These are phyloP conservation scores for Acanthochromis polyacanthus DNA, from an alignment of 2,113 vertebrate genomes.

Conservation along the genomic window DNA sequence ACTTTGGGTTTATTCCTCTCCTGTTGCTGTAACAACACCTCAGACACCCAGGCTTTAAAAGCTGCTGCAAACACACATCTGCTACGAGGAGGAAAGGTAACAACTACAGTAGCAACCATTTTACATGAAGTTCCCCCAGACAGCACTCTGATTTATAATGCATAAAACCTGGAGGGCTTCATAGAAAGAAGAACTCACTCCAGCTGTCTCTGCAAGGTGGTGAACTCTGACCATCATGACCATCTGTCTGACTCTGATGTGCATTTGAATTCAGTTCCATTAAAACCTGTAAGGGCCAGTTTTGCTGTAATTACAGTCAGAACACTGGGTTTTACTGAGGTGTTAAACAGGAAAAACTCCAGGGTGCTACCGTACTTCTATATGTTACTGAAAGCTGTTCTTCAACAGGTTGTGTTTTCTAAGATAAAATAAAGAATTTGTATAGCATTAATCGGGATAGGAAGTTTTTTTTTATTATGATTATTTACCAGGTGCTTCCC, in stretches of 20 bases:
- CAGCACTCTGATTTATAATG: slow-evolving; percentile 12
- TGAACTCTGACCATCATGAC: slow-evolving; percentile 20
- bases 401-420: no score
- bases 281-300: background rate
- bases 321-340: background rate
- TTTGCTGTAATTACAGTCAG: slow-evolving; percentile 4
- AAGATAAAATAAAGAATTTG: no score
- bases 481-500: background rate
- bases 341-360: no score
- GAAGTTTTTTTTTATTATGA: background rate
- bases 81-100: background rate
- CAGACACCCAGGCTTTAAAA: slow-evolving; percentile 1
- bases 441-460: background rate
- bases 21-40: slow-evolving; percentile 12
- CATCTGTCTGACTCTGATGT: slow-evolving; percentile 7
- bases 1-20: slow-evolving; percentile 14
- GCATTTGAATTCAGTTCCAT: slow-evolving; percentile 1
- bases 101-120: background rate
- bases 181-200: background rate
- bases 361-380: no score
- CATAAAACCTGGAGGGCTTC: slow-evolving; percentile 1
- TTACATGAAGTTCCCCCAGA: slow-evolving; percentile 16
- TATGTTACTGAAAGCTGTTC: no score
- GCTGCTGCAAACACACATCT: slow-evolving; percentile 40
- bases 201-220: slow-evolving; percentile 5